phyloP scores from a whole-genome alignment of 2,888 invertebrate genomes.

The Drosophila borealis region DNA sequence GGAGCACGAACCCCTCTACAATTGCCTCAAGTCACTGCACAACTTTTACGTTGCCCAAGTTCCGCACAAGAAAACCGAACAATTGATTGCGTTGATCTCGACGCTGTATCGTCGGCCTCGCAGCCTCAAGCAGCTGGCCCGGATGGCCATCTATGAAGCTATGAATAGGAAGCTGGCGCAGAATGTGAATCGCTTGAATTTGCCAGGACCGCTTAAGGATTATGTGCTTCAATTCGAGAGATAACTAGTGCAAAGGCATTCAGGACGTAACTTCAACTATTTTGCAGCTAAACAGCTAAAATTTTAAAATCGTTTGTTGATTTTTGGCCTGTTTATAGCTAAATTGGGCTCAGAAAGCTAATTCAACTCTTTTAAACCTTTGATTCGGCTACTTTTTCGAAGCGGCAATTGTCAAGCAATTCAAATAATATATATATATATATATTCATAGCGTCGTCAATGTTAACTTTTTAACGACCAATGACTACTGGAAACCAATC shows the following conservation, averaged over 20 bases:
- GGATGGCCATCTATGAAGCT: constrained; percentile 89
- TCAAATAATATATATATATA: neutral
- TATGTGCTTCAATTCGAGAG: constrained; percentile 89
- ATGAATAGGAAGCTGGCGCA: constrained; percentile 88
- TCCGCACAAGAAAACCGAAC: constrained; percentile 88
- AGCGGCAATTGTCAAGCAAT: neutral
- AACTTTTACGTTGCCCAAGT: constrained; percentile 88
- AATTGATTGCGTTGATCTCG: constrained; percentile 87
- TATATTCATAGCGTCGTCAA: constrained; percentile 26
- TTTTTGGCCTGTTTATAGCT: too few relatives aligned
- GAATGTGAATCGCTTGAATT: constrained; percentile 88
- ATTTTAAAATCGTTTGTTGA: too few relatives aligned
- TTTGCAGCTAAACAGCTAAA: too few relatives aligned
- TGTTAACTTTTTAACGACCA: constrained; percentile 59
- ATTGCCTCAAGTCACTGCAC: constrained; percentile 89
- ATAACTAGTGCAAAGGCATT: constrained; percentile 68
- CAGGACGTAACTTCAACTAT: too few relatives aligned
- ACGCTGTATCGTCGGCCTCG: constrained; percentile 89
- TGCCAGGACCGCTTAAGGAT: constrained; percentile 89
- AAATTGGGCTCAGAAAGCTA: too few relatives aligned
- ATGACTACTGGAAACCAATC: constrained; percentile 60
- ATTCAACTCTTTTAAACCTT: too few relatives aligned
- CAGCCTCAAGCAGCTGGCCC: constrained; percentile 89
- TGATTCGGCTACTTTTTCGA: too few relatives aligned
- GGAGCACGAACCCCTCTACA: constrained; percentile 89